These are phyloP conservation scores for Alligator mississippiensis DNA, from an alignment of 2,113 vertebrate genomes.

Conservation along the genomic window DNA sequence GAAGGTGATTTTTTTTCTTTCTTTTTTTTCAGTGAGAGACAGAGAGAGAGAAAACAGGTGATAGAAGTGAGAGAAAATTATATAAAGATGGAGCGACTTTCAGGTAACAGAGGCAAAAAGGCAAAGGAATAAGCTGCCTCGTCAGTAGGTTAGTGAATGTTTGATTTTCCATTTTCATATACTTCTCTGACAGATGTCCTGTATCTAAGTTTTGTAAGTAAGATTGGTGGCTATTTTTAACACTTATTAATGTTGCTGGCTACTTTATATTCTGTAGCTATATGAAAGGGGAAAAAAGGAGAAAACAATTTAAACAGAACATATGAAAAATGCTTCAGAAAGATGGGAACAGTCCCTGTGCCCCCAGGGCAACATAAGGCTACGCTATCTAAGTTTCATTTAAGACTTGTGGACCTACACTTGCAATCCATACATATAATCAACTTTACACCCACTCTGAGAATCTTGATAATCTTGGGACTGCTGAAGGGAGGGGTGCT, in stretches of 20 bases:
- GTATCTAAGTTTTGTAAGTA: conserved; percentile 42
- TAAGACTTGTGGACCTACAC: fast-evolving
- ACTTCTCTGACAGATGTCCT: not conserved
- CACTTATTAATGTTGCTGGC: conserved; percentile 33
- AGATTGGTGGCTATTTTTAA: conserved; percentile 51
- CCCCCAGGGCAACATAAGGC: not conserved
- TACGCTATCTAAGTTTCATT: not conserved
- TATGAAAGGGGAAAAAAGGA: conserved; percentile 10
- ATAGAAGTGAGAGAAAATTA: conserved; percentile 21
- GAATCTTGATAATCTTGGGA: not conserved
- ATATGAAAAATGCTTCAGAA: not conserved
- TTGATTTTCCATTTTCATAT: conserved; percentile 33
- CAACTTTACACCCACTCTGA: not conserved
- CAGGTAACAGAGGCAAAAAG: not conserved
- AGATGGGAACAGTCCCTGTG: not conserved
- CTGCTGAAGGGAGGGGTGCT: not conserved
- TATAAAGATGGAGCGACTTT: not conserved
- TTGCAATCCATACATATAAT: not conserved
- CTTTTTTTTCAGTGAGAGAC: not conserved
- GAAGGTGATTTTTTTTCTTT: not conserved
- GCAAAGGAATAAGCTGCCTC: conserved; percentile 10
- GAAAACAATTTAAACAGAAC: not conserved
- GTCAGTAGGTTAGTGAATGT: conserved; percentile 39
- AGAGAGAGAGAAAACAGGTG: not conserved
- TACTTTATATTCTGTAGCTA: not conserved